Evolutionary conservation across 2,888 invertebrate species (phyloP), one percentile per base, ranked within the genome.

Genomic region (Drosophila gaucha): DNA sequence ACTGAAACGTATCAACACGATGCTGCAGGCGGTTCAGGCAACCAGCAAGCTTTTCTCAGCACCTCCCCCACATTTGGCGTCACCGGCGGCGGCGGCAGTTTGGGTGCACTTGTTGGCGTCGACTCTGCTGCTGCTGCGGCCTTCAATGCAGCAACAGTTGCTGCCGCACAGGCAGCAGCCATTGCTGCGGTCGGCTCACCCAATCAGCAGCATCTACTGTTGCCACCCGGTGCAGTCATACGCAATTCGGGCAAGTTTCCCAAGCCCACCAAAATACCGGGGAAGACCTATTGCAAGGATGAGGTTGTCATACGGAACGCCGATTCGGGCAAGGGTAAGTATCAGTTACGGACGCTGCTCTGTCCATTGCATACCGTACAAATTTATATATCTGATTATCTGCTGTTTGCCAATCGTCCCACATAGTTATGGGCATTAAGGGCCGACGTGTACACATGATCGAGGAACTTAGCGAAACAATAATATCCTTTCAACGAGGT

Each of bases 401-500:
- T 56, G 33, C 43, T 54, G 30, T 33, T 43, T 68, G 43, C 33
- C 36, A 41, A 47, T 56, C 28, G 35, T 18, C 57, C 28, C 39
- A 26, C 44, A 55, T 74, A 98, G 98, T 98, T 94, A 98, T 98
- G 98, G 98, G 98, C 94, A 98, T 98, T 95, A 98, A 98, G 94
- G 98, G 98, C 92, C 95, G 98, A 91, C 95, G 98, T 92, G 98
- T 98, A 93, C 98, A 98, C 94, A 97, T 98, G 96, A 98, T 98
- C 93, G 98, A 98, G 94, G 98, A 98, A 94, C 95, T 98, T 93
- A 98, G 97, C 94, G 97, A 98, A 94, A 98, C 98, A 92, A 97
- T 98, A 93, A 98, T 98, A 94, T 98, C 98, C 92, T 98, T 98
- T 95, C 98, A 98, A 95, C 95, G 98, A 97, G 98, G 98, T 98